These are phyloP conservation scores for Hassar affinis DNA, from an alignment of 2,113 vertebrate genomes.

Conservation along the genomic window DNA sequence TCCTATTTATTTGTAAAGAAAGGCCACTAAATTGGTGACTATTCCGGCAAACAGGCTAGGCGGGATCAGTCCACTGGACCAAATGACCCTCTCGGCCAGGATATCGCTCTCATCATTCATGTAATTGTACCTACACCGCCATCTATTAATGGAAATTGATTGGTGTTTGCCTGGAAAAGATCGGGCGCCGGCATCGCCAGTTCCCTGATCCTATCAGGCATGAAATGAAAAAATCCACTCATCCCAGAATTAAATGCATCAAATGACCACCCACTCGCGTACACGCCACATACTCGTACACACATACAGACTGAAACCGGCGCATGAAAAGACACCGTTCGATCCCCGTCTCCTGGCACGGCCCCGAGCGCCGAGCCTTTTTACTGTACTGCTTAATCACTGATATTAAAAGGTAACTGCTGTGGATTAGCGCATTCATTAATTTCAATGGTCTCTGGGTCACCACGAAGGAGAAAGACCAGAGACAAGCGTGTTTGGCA, in stretches of 20 bases:
- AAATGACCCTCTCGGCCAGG: conserved; percentile 40
- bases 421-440: conserved; percentile 14
- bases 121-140: conserved; percentile 56
- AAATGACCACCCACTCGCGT: conserved; percentile 36
- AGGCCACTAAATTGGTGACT: conserved; percentile 46
- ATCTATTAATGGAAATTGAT: conserved; percentile 62
- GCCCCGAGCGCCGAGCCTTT: neutral
- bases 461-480: neutral
- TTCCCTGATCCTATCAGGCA: conserved; percentile 62
- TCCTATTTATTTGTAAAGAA: conserved; percentile 46
- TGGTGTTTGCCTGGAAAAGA: conserved; percentile 62
- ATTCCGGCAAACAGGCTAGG: conserved; percentile 50
- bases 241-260: conserved; percentile 63
- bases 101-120: conserved; percentile 56
- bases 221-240: conserved; percentile 67
- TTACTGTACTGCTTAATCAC: conserved; percentile 12
- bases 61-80: conserved; percentile 45
- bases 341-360: neutral
- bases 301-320: conserved; percentile 31
- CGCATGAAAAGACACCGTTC: conserved; percentile 26
- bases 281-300: neutral
- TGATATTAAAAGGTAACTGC: conserved; percentile 16
- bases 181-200: conserved; percentile 55
- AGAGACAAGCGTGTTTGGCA: neutral
- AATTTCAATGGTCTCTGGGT: conserved; percentile 13